These are phyloP conservation scores for Drosophila siamana DNA, from an alignment of 2,888 invertebrate genomes.

Conservation along the genomic window DNA sequence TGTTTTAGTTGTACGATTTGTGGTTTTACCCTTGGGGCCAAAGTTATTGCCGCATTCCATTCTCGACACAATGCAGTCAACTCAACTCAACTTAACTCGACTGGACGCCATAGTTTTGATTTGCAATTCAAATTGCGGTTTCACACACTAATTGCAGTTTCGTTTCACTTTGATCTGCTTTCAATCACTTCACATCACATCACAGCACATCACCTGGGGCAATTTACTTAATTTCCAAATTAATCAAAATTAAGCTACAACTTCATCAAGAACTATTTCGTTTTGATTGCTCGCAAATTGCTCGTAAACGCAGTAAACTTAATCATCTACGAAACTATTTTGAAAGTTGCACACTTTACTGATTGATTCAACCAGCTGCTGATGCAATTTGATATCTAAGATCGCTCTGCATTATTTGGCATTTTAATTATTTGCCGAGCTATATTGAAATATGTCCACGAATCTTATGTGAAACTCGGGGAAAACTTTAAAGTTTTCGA, in stretches of 20 bases:
- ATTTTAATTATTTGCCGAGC: too few relatives aligned
- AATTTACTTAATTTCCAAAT: conserved; percentile 18
- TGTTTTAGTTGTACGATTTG: conserved; percentile 31
- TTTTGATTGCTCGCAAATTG: conserved; percentile 6
- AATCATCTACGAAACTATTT: background rate
- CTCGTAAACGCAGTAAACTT: background rate
- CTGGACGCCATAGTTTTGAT: conserved; percentile 48
- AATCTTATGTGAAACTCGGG: too few relatives aligned
- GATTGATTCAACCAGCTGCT: background rate
- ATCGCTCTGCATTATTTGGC: background rate
- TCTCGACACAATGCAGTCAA: background rate
- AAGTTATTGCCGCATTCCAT: conserved; percentile 46
- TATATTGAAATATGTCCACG: too few relatives aligned
- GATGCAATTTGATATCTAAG: background rate
- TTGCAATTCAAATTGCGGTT: conserved; percentile 53
- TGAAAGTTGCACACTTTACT: conserved; percentile 2
- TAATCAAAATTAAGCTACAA: conserved; percentile 6
- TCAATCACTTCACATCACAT: conserved; percentile 14
- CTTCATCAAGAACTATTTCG: conserved; percentile 16
- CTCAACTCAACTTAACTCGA: background rate
- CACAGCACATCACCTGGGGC: too few relatives aligned
- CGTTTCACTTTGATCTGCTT: conserved; percentile 13
- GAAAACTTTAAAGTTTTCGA: too few relatives aligned
- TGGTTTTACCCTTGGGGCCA: conserved; percentile 20
- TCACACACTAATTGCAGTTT: conserved; percentile 31